A percentile compares a stretch with the other conserved stretches of the same genome.
Conservation (phyloP, 2,113 vertebrate species). For the Rhinoptilus africanus region DNA sequence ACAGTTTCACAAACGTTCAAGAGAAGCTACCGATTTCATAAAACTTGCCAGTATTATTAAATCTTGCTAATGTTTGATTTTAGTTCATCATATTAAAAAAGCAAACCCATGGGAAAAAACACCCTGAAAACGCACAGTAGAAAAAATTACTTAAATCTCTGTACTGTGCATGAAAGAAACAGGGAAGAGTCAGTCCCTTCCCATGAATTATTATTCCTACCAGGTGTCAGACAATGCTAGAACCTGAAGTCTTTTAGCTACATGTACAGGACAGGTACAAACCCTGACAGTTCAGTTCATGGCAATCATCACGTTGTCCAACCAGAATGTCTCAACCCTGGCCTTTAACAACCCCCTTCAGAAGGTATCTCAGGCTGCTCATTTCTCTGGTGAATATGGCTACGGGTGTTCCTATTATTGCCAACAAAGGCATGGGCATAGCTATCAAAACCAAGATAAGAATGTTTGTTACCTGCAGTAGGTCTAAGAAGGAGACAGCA, state of each 20-base stretch:
- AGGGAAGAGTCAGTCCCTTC: not conserved
- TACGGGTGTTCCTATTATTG: not conserved
- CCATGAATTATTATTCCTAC: not conserved
- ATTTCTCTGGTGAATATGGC: not conserved
- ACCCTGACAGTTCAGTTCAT: not conserved
- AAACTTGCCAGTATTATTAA: not conserved
- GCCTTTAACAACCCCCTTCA: not conserved
- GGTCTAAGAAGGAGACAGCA: not conserved
- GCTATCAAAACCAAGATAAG: not conserved
- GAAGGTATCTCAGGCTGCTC: not conserved
- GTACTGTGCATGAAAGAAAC: not conserved
- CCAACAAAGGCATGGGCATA: not conserved
- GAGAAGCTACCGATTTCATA: not conserved
- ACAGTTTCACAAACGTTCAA: conserved; percentile 45
- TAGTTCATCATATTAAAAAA: not conserved
- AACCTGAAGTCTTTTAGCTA: not conserved
- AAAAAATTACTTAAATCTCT: not conserved
- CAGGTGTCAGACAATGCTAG: not conserved
- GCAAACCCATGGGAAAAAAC: not conserved
- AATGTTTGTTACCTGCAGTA: not conserved
- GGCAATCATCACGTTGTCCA: not conserved
- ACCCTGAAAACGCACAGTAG: not conserved
- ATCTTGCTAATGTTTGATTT: not conserved
- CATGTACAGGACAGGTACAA: not conserved
- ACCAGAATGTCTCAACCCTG: not conserved